Conservation (phyloP, 2,113 vertebrate species). For the Cricetomys ansorgei region DNA sequence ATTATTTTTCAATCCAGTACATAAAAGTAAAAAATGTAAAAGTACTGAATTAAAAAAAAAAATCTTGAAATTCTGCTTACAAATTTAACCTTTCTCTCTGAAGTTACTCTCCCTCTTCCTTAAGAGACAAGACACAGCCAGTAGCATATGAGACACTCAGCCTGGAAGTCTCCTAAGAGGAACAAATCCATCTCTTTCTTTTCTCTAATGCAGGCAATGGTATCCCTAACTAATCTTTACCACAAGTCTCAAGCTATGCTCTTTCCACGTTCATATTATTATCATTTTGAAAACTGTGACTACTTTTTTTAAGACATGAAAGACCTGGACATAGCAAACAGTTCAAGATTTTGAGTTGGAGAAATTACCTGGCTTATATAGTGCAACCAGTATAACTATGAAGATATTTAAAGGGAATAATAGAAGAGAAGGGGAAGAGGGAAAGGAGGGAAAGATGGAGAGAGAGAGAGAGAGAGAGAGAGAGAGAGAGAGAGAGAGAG, state of each 20-base stretch:
- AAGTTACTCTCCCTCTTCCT: neutral
- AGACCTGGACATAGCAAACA: neutral
- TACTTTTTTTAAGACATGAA: neutral
- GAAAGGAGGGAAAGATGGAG: neutral
- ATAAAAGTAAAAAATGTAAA: constrained; percentile 32
- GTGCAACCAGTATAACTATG: neutral
- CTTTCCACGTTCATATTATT: neutral
- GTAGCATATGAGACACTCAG: neutral
- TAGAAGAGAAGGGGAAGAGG: no score
- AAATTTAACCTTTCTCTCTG: constrained; percentile 13
- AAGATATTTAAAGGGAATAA: neutral
- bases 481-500: neutral
- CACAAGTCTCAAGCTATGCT: neutral
- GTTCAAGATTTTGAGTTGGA: neutral
- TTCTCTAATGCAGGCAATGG: neutral
- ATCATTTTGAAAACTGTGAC: neutral
- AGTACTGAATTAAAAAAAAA: neutral
- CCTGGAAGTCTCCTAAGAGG: neutral
- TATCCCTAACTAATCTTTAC: neutral
- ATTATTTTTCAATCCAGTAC: constrained; percentile 54
- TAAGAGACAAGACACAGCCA: neutral
- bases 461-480: neutral
- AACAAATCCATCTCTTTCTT: neutral
- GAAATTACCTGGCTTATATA: neutral
- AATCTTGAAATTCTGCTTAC: constrained; percentile 47